Evolutionary conservation across 2,888 invertebrate genomes (phyloP), one percentile per base, ranked within the genome.

Genomic region (Chaitophorus viminalis): DNA sequence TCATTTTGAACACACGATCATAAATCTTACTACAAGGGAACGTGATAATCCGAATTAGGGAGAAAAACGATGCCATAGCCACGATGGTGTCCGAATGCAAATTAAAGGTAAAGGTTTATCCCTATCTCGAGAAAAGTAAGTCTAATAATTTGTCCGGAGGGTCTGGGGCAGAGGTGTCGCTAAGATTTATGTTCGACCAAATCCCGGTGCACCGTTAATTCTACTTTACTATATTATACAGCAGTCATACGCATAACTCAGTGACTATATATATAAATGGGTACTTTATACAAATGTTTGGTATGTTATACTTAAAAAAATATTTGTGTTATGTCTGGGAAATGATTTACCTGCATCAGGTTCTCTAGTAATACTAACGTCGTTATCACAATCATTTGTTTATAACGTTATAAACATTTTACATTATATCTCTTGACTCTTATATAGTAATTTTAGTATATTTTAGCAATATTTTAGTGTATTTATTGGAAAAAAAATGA

Each of bases 91-190:
- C 87, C 81, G 74, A 87, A 87, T 87, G 87, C 81, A 87, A 87
- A 87, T 87, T 87, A 87, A 87, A 87, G 87, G 87, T 87, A 87
- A 87, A 72, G 87, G 81, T 87, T 87, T 87, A 87, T 87, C 79
- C 87, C 79, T 74, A 79, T 79, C 87, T 72, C 87, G 74, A 87
- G 87, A 87, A 87, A 79, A 87, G 87, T 81, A 81, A 87, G 87
- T 81, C 81, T 79, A 87, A 87, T 87, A 87, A 87, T 87, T 87
- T 87, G 87, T 87, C 87, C 79, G 74, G n/a, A 74, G 60, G 87
- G 81, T 79, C 81, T 25, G 78, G 85, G 85, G 77, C 78, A 74
- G 81, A 87, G 79, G 87, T 87, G 87, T 87, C 87, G 87, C 81
- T 75, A 65, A 87, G 81, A 87, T 87, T 87, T 87, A 87, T 72